phyloP scores from a whole-genome alignment of 1,140 invertebrate genomes.

The Saccostrea glomerata region DNA sequence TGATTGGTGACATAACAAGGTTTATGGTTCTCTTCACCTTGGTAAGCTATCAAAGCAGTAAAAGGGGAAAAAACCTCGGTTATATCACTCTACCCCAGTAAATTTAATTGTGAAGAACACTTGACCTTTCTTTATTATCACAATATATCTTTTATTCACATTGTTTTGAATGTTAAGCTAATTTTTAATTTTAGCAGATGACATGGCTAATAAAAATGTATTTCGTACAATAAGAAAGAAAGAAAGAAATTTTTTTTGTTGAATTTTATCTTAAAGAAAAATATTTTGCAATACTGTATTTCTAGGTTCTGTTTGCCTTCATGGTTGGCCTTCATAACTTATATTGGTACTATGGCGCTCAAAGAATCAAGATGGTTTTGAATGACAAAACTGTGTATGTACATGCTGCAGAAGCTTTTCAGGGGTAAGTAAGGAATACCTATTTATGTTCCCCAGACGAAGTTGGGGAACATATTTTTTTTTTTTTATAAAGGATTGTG shows the following conservation, averaged over 20 bases:
- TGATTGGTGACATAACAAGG: slow-evolving; percentile 79
- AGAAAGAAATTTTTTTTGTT: no score
- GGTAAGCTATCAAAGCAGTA: slow-evolving; percentile 61
- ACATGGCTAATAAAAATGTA: no score
- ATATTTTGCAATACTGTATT: not conserved
- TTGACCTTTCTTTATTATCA: no score
- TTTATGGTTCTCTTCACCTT: slow-evolving; percentile 78
- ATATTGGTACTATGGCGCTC: slow-evolving; percentile 79
- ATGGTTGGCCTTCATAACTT: slow-evolving; percentile 80
- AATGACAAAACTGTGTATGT: slow-evolving; percentile 71
- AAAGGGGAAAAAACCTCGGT: no score
- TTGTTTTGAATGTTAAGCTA: no score
- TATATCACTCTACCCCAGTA: not conserved
- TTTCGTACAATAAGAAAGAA: no score
- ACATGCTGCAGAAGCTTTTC: slow-evolving; percentile 77
- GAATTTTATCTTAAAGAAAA: no score
- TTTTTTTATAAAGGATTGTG: no score
- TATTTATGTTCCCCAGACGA: no score
- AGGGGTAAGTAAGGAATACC: slow-evolving; percentile 74
- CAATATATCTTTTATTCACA: no score
- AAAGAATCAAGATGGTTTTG: slow-evolving; percentile 74
- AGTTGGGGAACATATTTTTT: no score
- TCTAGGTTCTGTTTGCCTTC: slow-evolving; percentile 78
- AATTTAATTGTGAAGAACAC: not conserved
- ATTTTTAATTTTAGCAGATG: no score